These are phyloP conservation scores for Drosophila suzukii DNA, from an alignment of 1,140 invertebrate genomes.

Conservation along the genomic window DNA sequence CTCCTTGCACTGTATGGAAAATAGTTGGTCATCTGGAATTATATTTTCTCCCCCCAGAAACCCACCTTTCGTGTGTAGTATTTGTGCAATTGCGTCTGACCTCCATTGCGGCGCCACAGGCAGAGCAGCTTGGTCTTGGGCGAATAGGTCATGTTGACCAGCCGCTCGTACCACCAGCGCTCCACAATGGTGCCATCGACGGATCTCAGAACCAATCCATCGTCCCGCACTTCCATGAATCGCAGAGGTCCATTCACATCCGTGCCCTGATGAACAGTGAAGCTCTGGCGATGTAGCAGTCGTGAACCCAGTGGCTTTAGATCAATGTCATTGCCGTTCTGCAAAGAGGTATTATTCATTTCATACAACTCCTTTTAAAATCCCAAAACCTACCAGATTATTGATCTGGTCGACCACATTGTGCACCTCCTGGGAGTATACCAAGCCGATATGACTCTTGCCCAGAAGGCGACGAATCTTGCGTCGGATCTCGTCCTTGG, in stretches of 20 bases:
- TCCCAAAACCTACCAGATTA: conserved; percentile 90
- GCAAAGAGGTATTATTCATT: conserved; percentile 3
- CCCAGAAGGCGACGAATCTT: conserved; percentile 97
- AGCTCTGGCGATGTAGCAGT: conserved; percentile 97
- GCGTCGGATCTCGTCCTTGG: conserved; percentile 93
- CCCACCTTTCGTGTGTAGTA: conserved; percentile 99
- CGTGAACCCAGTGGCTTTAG: conserved; percentile 96
- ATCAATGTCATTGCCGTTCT: conserved; percentile 98
- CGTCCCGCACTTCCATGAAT: conserved; percentile 99
- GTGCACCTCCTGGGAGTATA: conserved; percentile 99
- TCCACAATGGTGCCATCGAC: conserved; percentile 95
- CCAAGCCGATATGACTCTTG: conserved; percentile 98
- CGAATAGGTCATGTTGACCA: conserved; percentile 99
- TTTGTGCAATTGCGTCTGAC: conserved; percentile 96
- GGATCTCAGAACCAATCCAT: conserved; percentile 97
- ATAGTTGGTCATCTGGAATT: neutral
- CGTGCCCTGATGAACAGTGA: conserved; percentile 97
- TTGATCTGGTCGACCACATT: conserved; percentile 97
- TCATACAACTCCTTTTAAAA: neutral
- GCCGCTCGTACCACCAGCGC: conserved; percentile 99
- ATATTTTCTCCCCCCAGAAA: neutral
- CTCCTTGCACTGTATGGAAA: conserved; percentile 93
- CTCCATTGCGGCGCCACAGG: conserved; percentile 96
- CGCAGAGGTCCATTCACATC: conserved; percentile 96
- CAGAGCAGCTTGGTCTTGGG: conserved; percentile 99